These are phyloP conservation scores for Crotalus tigris DNA, from an alignment of 2,113 vertebrate genomes.

Conservation along the genomic window DNA sequence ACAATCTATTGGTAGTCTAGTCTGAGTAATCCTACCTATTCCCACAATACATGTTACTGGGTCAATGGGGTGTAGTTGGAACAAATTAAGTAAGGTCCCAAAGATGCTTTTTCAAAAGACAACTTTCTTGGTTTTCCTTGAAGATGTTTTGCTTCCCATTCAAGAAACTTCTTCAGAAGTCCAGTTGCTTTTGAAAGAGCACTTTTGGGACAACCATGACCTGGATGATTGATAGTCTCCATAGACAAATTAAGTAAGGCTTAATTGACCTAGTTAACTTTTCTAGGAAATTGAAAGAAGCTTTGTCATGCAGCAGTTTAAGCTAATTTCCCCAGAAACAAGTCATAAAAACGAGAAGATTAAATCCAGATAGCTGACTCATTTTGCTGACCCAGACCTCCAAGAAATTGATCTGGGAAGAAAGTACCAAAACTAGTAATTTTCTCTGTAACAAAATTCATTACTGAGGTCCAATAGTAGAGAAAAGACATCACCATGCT, in stretches of 20 bases:
- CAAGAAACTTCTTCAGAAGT: not conserved
- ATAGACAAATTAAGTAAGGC: not conserved
- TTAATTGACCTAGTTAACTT: not conserved
- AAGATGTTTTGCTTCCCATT: not conserved
- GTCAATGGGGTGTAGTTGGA: not conserved
- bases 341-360: not conserved
- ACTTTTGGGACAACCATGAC: not conserved
- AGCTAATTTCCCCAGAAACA: not conserved
- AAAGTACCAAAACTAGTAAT: not conserved
- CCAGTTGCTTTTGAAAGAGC: not conserved
- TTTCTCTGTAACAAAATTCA: not conserved
- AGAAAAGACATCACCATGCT: not conserved
- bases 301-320: not conserved
- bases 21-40: not conserved
- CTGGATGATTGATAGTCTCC: not conserved
- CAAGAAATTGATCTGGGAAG: not conserved
- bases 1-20: not conserved
- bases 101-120: not conserved
- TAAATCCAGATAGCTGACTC: not conserved
- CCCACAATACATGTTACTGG: not conserved
- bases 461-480: not conserved
- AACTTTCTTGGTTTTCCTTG: not conserved
- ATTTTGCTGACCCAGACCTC: not conserved
- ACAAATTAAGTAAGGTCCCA: not conserved
- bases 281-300: not conserved